Base-by-base conservation (phyloP, 1,140 invertebrate species). In the Anastrepha ludens region DNA sequence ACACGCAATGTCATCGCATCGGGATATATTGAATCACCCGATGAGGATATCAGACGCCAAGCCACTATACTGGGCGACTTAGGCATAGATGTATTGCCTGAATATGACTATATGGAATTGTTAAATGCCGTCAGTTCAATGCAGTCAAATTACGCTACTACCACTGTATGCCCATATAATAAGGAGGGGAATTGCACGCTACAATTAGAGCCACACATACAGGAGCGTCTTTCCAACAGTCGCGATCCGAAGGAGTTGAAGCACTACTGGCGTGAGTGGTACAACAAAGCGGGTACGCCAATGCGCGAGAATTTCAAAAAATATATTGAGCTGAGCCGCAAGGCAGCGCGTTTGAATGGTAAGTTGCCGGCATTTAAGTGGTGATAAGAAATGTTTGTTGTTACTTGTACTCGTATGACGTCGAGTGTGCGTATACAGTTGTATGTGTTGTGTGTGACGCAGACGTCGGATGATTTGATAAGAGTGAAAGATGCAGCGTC, bases 261-360 rank as follows among this genome's bases (percentile, higher is more conserved):
- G 87, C 94, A 97, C 89, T 93, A 95, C 9, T 98, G 98, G 98
- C 93, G 95, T 15, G 94, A 95, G 88, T 98, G 97, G 97, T 94
- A 97, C 87, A 94, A 96, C 64, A 94, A 94, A 4, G 95, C 95
- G 0, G 98, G 98, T 0, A 95, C 96, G 50, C 94, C 95, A 74
- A 95, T 97, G 88, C 94, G 95, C 67, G 89, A 95, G 0, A 93
- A 96, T 74, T 98, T 96, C 90, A 91, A 94, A 29, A 95, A 95
- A 89, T 97, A 97, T 90, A 96, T 98, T 0, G 93, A 95, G 41
- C 91, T 98, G 9, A 95, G 95, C 60, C 98, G 98, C 89, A 95
- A 97, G 91, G 97, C 97, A 6, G 96, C 97, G 0, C 94, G 94
- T 89, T 93, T 96, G 47, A 96, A 97, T 91, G 97, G 98, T 98